Percentiles rank a stretch among this genome's conserved stretches.
These are phyloP conservation scores for Philhelius pedissequus DNA, from an alignment of 2,888 invertebrate species.

Conservation along the genomic window DNA sequence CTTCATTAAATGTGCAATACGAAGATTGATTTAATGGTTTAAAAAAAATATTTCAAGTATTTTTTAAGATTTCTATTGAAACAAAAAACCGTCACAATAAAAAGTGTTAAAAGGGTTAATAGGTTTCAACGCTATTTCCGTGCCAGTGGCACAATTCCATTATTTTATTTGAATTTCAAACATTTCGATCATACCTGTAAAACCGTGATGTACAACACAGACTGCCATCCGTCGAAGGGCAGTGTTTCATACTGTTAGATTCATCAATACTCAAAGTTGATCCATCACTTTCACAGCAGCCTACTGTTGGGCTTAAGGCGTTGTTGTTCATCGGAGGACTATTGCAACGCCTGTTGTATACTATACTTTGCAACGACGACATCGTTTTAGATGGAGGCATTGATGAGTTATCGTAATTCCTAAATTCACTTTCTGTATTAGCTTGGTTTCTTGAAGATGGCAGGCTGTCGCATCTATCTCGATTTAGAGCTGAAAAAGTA, in stretches of 20 bases:
- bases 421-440: slow-evolving; percentile 81
- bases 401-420: slow-evolving; percentile 73
- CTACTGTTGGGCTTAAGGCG: slow-evolving; percentile 82
- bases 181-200: slow-evolving; percentile 72
- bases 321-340: slow-evolving; percentile 78
- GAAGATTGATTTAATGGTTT: too few relatives aligned
- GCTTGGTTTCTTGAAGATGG: slow-evolving; percentile 85
- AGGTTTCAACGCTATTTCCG: not conserved
- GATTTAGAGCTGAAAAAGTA: slow-evolving; percentile 75
- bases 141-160: not conserved
- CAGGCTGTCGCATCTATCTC: slow-evolving; percentile 91
- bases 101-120: not conserved
- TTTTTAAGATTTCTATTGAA: too few relatives aligned
- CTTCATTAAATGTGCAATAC: too few relatives aligned
- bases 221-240: slow-evolving; percentile 82
- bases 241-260: slow-evolving; percentile 80
- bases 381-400: slow-evolving; percentile 78
- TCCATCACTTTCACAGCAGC: slow-evolving; percentile 85
- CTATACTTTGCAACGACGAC: slow-evolving; percentile 78
- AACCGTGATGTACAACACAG: slow-evolving; percentile 72
- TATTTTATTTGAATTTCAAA: not conserved
- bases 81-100: too few relatives aligned
- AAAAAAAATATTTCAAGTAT: too few relatives aligned
- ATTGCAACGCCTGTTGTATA: slow-evolving; percentile 77
- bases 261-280: slow-evolving; percentile 85